Conservation (phyloP, 2,797 vertebrate species). For the Hafferia zeledoni region DNA sequence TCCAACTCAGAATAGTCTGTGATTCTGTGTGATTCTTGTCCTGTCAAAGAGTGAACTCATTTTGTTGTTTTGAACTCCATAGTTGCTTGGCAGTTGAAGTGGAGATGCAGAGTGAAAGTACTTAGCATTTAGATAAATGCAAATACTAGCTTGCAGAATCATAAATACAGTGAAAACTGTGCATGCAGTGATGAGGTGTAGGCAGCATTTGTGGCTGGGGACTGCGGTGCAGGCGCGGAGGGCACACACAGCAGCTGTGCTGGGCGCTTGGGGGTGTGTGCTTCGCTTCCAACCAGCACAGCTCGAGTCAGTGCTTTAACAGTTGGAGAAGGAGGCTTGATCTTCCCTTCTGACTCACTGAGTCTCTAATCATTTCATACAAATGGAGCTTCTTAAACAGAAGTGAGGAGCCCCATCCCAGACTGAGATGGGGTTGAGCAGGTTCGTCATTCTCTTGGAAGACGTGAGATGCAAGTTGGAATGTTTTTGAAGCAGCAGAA, state of each 20-base stretch:
- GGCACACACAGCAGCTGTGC: rapidly evolving
- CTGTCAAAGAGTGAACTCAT: not conserved
- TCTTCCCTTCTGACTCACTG: not conserved
- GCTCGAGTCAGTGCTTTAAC: not conserved
- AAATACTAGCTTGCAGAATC: not conserved
- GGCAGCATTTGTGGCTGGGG: not conserved
- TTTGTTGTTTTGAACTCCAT: not conserved
- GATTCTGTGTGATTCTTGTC: not conserved
- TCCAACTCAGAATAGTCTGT: no score
- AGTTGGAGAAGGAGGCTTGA: not conserved
- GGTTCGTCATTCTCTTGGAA: constrained; percentile 13
- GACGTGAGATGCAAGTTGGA: not conserved
- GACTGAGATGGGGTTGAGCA: not conserved
- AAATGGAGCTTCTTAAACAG: not conserved
- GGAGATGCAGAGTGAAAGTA: not conserved
- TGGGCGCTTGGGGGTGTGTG: rapidly evolving
- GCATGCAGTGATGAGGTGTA: not conserved
- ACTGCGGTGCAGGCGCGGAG: rapidly evolving
- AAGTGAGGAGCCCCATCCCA: not conserved
- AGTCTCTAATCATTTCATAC: not conserved
- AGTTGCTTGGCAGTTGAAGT: not conserved
- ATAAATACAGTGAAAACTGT: not conserved
- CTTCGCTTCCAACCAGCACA: not conserved
- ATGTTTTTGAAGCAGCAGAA: not conserved
- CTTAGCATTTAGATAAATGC: not conserved